phyloP scores from a whole-genome alignment of 2,888 invertebrate genomes.

The Drosophila putrida region DNA sequence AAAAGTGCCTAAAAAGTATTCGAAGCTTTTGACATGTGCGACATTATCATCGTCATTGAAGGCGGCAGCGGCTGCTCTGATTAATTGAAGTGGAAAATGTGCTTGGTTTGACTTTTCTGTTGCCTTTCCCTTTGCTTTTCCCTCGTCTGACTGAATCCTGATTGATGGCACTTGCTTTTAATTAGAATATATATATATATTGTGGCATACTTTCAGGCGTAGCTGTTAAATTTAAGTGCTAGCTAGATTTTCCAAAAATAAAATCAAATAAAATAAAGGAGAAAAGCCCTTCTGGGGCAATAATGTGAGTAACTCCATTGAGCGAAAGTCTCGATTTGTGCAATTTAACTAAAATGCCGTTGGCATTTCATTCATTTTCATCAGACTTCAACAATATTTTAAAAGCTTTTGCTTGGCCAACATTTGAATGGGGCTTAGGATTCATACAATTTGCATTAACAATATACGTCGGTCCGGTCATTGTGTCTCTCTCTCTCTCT shows the following conservation, averaged over 20 bases:
- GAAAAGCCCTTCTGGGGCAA: neutral
- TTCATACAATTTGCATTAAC: conserved; percentile 71
- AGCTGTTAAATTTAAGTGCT: conserved; percentile 44
- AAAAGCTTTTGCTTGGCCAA: conserved; percentile 56
- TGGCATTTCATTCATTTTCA: conserved; percentile 43
- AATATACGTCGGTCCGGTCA: conserved; percentile 32
- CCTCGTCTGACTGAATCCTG: conserved; percentile 39
- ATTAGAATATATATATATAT: conserved; percentile 72
- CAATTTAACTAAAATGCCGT: conserved; percentile 38
- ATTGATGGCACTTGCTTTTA: conserved; percentile 70
- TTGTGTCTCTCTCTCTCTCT: conserved; percentile 28
- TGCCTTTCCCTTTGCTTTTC: neutral
- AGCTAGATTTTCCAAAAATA: conserved; percentile 1
- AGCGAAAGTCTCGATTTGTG: conserved; percentile 24
- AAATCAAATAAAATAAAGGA: neutral
- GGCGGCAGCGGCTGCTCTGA: conserved; percentile 34
- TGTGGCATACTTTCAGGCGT: conserved; percentile 55
- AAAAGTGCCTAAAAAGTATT: conserved; percentile 66
- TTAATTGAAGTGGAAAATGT: conserved; percentile 62
- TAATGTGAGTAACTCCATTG: conserved; percentile 16
- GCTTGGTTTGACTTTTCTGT: conserved; percentile 34
- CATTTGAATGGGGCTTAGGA: conserved; percentile 43
- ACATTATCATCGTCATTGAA: conserved; percentile 50
- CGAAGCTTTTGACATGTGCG: conserved; percentile 63
- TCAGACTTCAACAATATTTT: conserved; percentile 53